Evolutionary conservation across 2,888 invertebrate genomes (phyloP).

Genomic region (Lasioglossum lativentre): DNA sequence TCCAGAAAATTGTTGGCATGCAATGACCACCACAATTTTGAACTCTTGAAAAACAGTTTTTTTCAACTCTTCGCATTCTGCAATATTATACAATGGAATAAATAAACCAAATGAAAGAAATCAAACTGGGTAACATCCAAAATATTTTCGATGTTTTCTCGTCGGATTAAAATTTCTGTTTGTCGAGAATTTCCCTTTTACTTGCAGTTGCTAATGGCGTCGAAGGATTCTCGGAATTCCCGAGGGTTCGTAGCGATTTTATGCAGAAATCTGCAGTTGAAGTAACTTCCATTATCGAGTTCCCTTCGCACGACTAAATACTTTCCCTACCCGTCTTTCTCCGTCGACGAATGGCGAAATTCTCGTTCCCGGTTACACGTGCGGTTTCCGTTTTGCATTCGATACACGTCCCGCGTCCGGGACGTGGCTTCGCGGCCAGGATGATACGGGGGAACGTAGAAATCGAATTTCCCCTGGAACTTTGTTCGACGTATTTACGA

Average conservation of each 20-base stretch:
- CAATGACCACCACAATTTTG: too few species aligned
- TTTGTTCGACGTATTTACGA: constrained; percentile 23
- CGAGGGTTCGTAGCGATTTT: not conserved
- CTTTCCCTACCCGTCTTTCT: not conserved
- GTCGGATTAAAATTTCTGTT: not conserved
- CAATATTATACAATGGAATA: too few species aligned
- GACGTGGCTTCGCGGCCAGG: not conserved
- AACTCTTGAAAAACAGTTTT: too few species aligned
- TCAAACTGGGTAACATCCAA: too few species aligned
- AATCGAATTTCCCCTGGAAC: constrained; percentile 29
- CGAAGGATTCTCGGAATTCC: not conserved
- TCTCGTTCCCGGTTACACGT: not conserved
- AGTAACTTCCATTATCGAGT: constrained; percentile 1
- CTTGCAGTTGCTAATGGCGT: not conserved
- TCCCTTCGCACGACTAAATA: not conserved
- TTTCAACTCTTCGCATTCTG: too few species aligned
- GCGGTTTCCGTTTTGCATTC: constrained; percentile 4
- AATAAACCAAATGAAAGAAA: too few species aligned
- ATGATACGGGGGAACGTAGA: constrained; percentile 1
- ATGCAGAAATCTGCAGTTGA: not conserved
- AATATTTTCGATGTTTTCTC: not conserved
- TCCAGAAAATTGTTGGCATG: not conserved
- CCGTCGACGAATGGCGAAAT: not conserved
- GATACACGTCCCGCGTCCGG: not conserved
- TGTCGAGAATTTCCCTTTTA: not conserved